These are phyloP conservation scores for Metopolophium dirhodum DNA, from an alignment of 1,140 invertebrate genomes.

Conservation along the genomic window DNA sequence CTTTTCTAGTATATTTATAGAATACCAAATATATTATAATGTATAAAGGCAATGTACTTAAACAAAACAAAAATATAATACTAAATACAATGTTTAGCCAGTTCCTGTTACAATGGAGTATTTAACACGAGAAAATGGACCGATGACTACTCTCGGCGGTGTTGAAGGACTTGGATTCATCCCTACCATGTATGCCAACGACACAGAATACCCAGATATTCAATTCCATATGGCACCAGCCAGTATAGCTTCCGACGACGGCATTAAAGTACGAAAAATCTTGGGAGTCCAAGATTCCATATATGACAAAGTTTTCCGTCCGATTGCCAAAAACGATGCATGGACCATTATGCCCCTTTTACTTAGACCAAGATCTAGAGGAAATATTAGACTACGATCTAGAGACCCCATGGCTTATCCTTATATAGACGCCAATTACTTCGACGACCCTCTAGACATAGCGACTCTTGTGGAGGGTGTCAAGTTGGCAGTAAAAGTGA, in stretches of 20 bases:
- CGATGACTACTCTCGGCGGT: slow-evolving; percentile 83
- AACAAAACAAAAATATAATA: neutral
- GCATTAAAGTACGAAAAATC: slow-evolving; percentile 74
- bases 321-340: slow-evolving; percentile 77
- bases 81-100: slow-evolving; percentile 68
- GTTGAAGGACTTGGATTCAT: slow-evolving; percentile 86
- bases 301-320: slow-evolving; percentile 78
- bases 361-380: slow-evolving; percentile 79
- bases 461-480: slow-evolving; percentile 80
- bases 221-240: slow-evolving; percentile 89
- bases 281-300: slow-evolving; percentile 82
- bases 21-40: neutral
- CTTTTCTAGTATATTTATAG: neutral
- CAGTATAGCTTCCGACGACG: slow-evolving; percentile 76
- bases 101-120: slow-evolving; percentile 81
- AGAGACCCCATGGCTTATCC: slow-evolving; percentile 86
- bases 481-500: slow-evolving; percentile 64
- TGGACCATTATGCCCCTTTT: slow-evolving; percentile 85
- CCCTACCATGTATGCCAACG: slow-evolving; percentile 81
- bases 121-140: slow-evolving; percentile 76
- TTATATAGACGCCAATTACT: slow-evolving; percentile 87
- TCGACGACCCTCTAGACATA: slow-evolving; percentile 78
- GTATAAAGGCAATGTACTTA: neutral
- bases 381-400: slow-evolving; percentile 73
- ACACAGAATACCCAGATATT: slow-evolving; percentile 79